Evolutionary conservation across 2,113 vertebrate species (phyloP), one percentile per base, ranked within the genome.

Genomic region (Isurus oxyrinchus): DNA sequence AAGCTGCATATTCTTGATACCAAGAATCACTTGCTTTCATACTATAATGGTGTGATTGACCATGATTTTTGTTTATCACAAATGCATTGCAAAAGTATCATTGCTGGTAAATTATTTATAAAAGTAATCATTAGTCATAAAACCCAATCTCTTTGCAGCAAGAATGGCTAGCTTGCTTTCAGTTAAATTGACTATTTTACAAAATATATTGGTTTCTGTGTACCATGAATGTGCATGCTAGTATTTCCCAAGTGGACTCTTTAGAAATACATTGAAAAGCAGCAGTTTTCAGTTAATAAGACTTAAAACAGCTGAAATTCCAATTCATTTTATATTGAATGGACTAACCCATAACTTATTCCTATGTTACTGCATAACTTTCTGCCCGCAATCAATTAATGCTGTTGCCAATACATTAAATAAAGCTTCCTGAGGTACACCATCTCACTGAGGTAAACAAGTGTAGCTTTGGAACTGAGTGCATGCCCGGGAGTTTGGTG

Each of bases 251-350:
- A 44, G 23, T 40, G 63, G 63, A 49, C 19, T 40, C 59, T 91
- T 35, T 93, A 21, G 53, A 90, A 90, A 55, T 57, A n/a, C 63
- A 49, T 95, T 67, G 31, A 91, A 59, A n/a, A 91, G 88, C 31
- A 95, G 63, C 63, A 44, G 19, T 95, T 95, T 44, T 67, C 16
- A 95, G 86, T 88, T 55, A 88, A 55, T 88, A 95, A 49, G 40
- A 11, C 10, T 19, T 7, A 19, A 69, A 67, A 76, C 72, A 95
- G 63, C 21, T 25, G 25, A 5, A 27, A 95, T 95, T 67, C 21
- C n/a, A 40, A n/a, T 95, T 91, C 49, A 35, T 49, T 95, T 19
- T 27, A 0, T 95, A 44, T 95, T 95, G 40, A 27, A 95, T 21
- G 27, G 35, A 25, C 35, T 66, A 59, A 93, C 57, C 31, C 35